A percentile compares a stretch with the other conserved stretches of the same genome.
Conservation (phyloP, 2,797 vertebrate genomes). For the Discoglossus pictus region DNA sequence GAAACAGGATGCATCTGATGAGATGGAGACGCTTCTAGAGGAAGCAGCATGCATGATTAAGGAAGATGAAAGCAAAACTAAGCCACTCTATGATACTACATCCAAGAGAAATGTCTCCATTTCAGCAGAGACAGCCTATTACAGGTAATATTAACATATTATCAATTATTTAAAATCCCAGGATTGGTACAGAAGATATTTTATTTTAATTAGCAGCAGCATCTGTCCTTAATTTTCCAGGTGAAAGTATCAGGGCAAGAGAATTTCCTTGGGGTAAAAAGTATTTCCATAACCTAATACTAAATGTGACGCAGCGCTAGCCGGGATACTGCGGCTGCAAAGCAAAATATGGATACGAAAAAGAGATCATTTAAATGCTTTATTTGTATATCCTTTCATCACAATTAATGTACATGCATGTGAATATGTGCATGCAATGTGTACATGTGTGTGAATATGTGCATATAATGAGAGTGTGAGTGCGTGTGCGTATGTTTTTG, state of each 20-base stretch:
- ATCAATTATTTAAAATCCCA: slow-evolving; percentile 31
- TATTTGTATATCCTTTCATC: too few species aligned
- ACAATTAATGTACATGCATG: too few species aligned
- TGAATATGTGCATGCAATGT: too few species aligned
- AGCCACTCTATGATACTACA: slow-evolving; percentile 39
- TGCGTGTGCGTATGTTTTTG: too few species aligned
- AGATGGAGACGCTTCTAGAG: slow-evolving; percentile 10
- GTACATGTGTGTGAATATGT: too few species aligned
- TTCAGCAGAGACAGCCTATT: slow-evolving; percentile 39
- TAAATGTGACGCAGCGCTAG: too few species aligned
- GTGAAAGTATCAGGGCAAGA: slow-evolving; percentile 27
- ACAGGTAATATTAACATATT: slow-evolving; percentile 41
- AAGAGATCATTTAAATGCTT: too few species aligned
- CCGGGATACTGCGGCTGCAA: too few species aligned
- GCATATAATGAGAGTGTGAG: too few species aligned
- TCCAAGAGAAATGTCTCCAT: slow-evolving; percentile 15
- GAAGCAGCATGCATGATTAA: slow-evolving; percentile 38
- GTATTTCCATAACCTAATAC: slow-evolving; percentile 35
- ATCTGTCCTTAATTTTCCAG: slow-evolving; percentile 36
- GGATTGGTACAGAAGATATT: slow-evolving; percentile 28
- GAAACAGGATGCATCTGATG: background rate
- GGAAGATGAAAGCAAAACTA: slow-evolving; percentile 44
- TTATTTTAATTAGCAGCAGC: slow-evolving; percentile 39
- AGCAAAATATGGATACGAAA: too few species aligned
- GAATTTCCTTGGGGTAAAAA: slow-evolving; percentile 17